Base-by-base conservation (phyloP, 2,113 vertebrate species). In the Trematomus loennbergii region DNA sequence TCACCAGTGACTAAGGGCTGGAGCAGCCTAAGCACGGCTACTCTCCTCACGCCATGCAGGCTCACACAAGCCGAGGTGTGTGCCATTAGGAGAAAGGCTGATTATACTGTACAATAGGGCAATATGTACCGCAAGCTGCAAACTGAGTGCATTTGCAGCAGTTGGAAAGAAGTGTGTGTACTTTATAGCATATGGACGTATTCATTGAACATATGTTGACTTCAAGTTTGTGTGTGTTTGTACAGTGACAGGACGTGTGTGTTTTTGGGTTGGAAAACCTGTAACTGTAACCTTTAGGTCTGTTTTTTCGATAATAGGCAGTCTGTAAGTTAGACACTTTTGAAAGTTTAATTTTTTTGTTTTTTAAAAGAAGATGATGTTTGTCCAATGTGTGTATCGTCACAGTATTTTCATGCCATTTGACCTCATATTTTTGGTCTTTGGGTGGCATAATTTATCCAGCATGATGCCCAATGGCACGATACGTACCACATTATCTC, bases 1-100 rank as follows among this genome's bases (percentile, higher is more conserved):
- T 94, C 93, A 93, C 81, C 12, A 8, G 76, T 94, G 92, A 94
- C 85, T 94, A 87, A 93, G 58, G 83, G 73, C 81, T 65, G 8
- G 58, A 79, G 83, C 64, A 90, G 72, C 60, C 36, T 36, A 66
- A 84, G 74, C 75, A 75, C 48, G 66, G 72, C 62, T 62, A 58
- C 69, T 87, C 54, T 69, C 54, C 89, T 91, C 87, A 91, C 54
- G 73, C 79, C 85, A 91, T 82, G 79, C 88, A 89, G 60, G 91
- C 76, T 84, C 73, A 33, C 53, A 81, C 93, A 75, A 1, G 85
- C 63, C 16, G 16, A 17, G 36, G 15, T 18, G 49, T 64, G 29
- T 54, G 70, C 72, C 52, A 11, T 16, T 33, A 29, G 16, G 57
- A 67, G 43, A 67, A 49, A 67, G 54, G 58, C 43, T 33, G 54